Percentiles rank a stretch among this genome's conserved stretches.
phyloP scores from a whole-genome alignment of 2,113 vertebrate species.

The Pogona vitticeps region DNA sequence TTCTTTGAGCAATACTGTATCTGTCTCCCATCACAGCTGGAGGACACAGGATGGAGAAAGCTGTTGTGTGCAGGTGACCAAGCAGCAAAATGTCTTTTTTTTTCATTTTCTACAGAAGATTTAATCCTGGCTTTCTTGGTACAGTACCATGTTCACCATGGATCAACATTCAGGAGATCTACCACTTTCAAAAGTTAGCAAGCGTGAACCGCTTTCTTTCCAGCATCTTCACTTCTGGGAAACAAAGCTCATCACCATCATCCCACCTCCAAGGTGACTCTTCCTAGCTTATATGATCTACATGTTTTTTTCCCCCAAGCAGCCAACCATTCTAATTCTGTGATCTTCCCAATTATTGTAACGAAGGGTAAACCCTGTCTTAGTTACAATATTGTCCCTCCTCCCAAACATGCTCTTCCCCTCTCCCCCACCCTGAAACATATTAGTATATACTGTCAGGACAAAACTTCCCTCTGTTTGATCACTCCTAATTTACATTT shows the following conservation, averaged over 20 bases:
- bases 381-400: neutral
- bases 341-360: neutral
- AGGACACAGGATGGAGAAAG: neutral
- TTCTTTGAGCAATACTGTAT: neutral
- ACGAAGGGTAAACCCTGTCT: neutral
- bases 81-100: neutral
- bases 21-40: neutral
- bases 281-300: neutral
- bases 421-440: constrained; percentile 35
- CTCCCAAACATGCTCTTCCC: too few relatives aligned
- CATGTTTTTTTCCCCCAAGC: neutral
- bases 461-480: constrained; percentile 78
- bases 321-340: constrained; percentile 34
- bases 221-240: neutral
- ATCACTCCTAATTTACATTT: constrained; percentile 83
- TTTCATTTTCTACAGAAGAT: neutral
- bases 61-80: neutral
- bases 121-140: neutral
- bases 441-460: constrained; percentile 75
- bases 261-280: neutral
- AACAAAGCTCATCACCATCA: neutral
- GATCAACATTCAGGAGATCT: neutral
- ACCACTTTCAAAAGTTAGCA: neutral
- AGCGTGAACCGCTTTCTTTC: neutral
- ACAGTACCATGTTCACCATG: neutral